These are phyloP conservation scores for Achlya flavicornis DNA, from an alignment of 2,888 invertebrate genomes.

Conservation along the genomic window DNA sequence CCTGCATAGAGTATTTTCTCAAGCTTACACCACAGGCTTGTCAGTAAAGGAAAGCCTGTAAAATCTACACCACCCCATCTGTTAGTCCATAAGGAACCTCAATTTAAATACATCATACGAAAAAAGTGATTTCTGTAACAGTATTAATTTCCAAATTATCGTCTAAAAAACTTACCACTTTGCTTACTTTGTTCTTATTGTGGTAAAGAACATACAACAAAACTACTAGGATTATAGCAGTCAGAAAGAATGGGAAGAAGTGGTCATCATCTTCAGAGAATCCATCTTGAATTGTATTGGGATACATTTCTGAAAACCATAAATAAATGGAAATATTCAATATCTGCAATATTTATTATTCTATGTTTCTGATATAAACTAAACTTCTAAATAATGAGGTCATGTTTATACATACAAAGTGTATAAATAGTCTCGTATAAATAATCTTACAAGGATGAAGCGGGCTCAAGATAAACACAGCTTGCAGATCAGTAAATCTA, in stretches of 20 bases:
- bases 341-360: not conserved
- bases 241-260: slow-evolving; percentile 77
- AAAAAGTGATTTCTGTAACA: too few relatives aligned
- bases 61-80: too few relatives aligned
- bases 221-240: slow-evolving; percentile 65
- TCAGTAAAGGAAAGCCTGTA: too few relatives aligned
- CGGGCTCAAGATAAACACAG: not conserved
- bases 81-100: too few relatives aligned
- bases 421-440: not conserved
- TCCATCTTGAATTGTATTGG: slow-evolving; percentile 54
- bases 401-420: not conserved
- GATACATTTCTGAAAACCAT: slow-evolving; percentile 56
- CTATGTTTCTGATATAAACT: not conserved
- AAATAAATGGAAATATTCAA: not conserved
- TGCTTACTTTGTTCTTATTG: slow-evolving; percentile 75
- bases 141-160: too few relatives aligned
- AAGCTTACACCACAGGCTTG: too few relatives aligned
- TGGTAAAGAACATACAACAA: slow-evolving; percentile 73
- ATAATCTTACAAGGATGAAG: not conserved
- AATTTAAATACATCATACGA: too few relatives aligned
- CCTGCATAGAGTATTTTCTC: too few relatives aligned
- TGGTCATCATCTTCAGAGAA: slow-evolving; percentile 66
- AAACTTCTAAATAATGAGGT: not conserved
- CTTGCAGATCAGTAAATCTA: too few relatives aligned
- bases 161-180: slow-evolving; percentile 63